These are phyloP conservation scores for Danio jaintianensis DNA, from an alignment of 2,797 vertebrate species.

Conservation along the genomic window DNA sequence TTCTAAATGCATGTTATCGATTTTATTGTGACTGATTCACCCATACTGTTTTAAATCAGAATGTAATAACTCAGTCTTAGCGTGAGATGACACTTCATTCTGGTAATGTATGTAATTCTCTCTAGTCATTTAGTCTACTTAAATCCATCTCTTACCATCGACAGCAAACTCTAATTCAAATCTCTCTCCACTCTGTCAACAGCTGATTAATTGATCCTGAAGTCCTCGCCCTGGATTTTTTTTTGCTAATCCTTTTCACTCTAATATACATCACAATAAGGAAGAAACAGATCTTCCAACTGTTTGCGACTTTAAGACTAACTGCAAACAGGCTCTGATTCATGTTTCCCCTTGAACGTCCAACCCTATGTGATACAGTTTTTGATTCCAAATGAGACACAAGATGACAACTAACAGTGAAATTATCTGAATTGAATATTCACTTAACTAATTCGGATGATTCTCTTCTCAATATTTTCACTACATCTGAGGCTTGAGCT, in stretches of 20 bases:
- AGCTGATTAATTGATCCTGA: background rate
- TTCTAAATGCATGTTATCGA: background rate
- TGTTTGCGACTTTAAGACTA: background rate
- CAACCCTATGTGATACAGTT: background rate
- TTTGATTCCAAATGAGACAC: background rate
- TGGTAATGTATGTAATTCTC: background rate
- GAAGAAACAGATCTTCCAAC: background rate
- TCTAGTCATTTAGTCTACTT: background rate
- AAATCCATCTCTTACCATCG: background rate
- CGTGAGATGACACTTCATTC: background rate
- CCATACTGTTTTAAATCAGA: background rate
- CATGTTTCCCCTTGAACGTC: background rate
- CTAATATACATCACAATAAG: background rate
- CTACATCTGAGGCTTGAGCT: constrained; percentile 38
- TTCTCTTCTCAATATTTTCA: constrained; percentile 43
- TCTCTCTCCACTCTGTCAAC: background rate
- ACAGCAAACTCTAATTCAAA: background rate
- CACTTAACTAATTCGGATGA: constrained; percentile 16
- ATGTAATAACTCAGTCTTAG: background rate
- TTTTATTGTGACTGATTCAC: background rate
- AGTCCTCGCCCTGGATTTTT: background rate
- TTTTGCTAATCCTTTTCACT: background rate
- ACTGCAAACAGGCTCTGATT: background rate
- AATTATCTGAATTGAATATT: background rate
- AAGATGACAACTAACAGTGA: background rate